These are phyloP conservation scores for Pseudolycoriella hygida DNA, from an alignment of 2,888 invertebrate species.

Conservation along the genomic window DNA sequence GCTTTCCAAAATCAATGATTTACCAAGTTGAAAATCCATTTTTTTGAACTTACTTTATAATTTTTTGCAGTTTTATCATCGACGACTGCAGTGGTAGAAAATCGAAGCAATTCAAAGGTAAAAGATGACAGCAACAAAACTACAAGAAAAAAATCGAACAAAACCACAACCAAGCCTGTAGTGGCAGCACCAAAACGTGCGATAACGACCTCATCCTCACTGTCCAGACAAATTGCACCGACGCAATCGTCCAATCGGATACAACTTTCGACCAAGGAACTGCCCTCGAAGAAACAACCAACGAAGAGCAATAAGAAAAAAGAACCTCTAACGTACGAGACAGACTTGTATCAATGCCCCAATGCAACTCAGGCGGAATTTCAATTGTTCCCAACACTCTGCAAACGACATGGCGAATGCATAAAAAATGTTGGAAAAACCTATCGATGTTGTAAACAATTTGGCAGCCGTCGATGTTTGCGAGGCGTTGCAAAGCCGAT, in stretches of 20 bases:
- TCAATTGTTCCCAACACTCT: slow-evolving; percentile 26
- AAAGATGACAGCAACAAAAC: no score
- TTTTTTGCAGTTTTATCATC: no score
- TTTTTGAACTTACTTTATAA: no score
- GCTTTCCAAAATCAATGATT: no score
- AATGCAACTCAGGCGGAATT: slow-evolving; percentile 28
- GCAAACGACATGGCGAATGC: slow-evolving; percentile 23
- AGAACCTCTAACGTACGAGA: not conserved
- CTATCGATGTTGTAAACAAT: slow-evolving; percentile 27
- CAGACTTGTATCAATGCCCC: slow-evolving; percentile 20
- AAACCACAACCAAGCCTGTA: no score
- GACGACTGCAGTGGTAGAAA: no score
- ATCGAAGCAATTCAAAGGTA: no score
- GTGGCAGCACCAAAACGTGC: no score
- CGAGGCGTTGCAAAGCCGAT: slow-evolving; percentile 40
- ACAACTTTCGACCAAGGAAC: not conserved
- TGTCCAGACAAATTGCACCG: no score
- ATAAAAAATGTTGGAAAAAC: slow-evolving; percentile 21
- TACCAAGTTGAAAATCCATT: no score
- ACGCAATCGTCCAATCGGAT: not conserved
- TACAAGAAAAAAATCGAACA: no score
- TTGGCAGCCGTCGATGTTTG: slow-evolving; percentile 35
- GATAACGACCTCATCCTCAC: no score
- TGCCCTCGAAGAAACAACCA: not conserved
- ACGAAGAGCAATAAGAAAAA: not conserved